phyloP scores from a whole-genome alignment of 2,113 vertebrate species.

The Himantopus leucocephalus region DNA sequence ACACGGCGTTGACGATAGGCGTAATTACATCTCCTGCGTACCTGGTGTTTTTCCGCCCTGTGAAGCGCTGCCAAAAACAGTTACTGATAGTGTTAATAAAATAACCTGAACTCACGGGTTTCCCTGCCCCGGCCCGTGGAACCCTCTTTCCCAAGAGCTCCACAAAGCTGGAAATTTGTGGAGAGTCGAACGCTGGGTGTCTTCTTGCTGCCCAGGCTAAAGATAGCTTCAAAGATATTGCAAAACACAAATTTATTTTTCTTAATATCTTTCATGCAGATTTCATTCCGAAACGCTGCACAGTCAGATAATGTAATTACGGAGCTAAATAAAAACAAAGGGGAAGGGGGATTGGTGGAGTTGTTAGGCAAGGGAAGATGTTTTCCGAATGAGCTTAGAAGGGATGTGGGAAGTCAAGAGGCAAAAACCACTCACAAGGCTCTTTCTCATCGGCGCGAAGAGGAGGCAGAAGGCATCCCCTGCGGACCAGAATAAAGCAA shows the following conservation, averaged over 20 bases:
- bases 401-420: slow-evolving; percentile 9
- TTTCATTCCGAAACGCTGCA: neutral
- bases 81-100: slow-evolving; percentile 11
- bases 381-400: neutral
- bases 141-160: neutral
- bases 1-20: neutral
- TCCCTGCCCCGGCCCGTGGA: neutral
- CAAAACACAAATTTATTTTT: neutral
- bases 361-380: neutral
- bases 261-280: slow-evolving; percentile 2
- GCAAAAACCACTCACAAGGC: neutral
- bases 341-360: neutral
- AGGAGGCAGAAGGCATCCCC: neutral
- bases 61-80: neutral
- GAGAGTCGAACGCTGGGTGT: neutral
- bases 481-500: neutral
- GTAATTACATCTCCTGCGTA: neutral
- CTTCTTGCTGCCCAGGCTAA: neutral
- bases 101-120: neutral
- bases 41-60: neutral
- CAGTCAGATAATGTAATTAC: neutral
- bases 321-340: slow-evolving; percentile 29
- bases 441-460: rapidly evolving
- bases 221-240: neutral
- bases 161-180: neutral